phyloP scores from a whole-genome alignment of 1,140 invertebrate species.

The Drosophila tsacasi region DNA sequence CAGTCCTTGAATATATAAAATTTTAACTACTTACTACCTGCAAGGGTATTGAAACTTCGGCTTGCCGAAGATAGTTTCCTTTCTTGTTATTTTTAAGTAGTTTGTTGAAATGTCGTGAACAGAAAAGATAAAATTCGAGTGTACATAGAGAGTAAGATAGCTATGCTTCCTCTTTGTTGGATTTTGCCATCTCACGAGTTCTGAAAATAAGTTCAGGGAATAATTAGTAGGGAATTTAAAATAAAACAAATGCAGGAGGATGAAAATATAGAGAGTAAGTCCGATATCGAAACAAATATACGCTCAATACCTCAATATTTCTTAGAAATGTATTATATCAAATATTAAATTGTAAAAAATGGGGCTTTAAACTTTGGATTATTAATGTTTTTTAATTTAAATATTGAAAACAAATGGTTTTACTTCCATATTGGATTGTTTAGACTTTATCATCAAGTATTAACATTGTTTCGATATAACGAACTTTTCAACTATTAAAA shows the following conservation, averaged over 20 bases:
- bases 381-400: no score
- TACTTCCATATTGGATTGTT: no score
- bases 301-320: not conserved
- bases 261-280: no score
- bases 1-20: no score
- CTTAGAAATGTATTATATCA: not conserved
- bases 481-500: no score
- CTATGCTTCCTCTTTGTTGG: conserved; percentile 4
- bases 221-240: not conserved
- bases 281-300: no score
- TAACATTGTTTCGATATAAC: no score
- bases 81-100: not conserved
- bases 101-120: not conserved
- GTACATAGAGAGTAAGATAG: not conserved
- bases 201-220: conserved; percentile 4
- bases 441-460: no score
- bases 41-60: no score
- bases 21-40: no score
- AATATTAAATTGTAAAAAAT: not conserved
- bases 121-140: not conserved
- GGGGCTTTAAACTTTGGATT: not conserved
- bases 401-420: no score
- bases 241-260: not conserved
- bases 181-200: conserved; percentile 47
- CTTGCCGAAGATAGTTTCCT: no score